A percentile compares a stretch with the other conserved stretches of the same genome.
Evolutionary conservation across 2,113 vertebrate species (phyloP).

Genomic region (Acrocephalus kingi): DNA sequence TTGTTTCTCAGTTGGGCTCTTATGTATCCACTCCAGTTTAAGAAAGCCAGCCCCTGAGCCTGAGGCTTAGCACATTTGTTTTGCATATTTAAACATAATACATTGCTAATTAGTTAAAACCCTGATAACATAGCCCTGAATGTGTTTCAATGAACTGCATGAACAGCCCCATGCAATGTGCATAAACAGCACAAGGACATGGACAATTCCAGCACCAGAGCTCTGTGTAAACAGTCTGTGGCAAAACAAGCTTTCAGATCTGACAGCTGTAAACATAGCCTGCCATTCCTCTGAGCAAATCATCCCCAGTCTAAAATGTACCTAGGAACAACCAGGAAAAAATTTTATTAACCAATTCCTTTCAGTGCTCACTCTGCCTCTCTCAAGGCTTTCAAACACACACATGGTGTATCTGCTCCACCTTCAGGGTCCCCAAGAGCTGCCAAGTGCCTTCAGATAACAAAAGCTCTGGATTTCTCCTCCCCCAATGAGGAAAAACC

Average conservation of each 20-base stretch:
- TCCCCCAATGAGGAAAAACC: accelerated
- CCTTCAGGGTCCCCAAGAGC: neutral
- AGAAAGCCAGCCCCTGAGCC: neutral
- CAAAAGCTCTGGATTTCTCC: neutral
- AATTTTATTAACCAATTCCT: too few species aligned
- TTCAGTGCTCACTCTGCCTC: neutral
- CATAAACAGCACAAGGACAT: neutral
- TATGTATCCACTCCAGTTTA: neutral
- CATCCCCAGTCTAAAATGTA: neutral
- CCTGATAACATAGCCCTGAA: neutral
- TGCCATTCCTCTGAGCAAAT: neutral
- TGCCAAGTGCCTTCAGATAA: neutral
- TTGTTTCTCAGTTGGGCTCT: neutral
- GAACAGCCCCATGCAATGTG: neutral
- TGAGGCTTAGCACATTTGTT: neutral
- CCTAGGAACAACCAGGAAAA: neutral
- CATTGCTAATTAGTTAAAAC: neutral
- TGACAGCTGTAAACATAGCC: neutral
- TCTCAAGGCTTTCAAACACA: neutral
- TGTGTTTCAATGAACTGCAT: neutral
- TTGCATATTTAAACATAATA: neutral
- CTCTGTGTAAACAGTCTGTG: neutral
- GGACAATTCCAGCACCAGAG: neutral
- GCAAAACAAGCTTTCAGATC: neutral
- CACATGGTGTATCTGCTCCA: accelerated